Base-by-base conservation (phyloP, 2,113 vertebrate species). In the Calcarius ornatus region DNA sequence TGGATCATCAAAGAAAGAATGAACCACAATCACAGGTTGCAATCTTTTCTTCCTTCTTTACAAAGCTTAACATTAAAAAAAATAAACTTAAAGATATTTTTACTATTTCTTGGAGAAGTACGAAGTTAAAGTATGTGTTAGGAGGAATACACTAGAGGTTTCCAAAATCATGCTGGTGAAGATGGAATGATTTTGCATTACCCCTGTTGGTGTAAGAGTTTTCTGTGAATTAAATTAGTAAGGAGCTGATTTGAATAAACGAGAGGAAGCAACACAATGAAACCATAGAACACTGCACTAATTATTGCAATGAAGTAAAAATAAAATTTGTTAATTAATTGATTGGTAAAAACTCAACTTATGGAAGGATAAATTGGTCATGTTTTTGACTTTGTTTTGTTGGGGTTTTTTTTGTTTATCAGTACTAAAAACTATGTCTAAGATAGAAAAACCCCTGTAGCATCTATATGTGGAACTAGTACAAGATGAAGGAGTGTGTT, bases 341-440 rank as follows among this genome's bases (percentile, higher is more conserved):
- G 60, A 40, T 5, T 21, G 13, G 5, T 65, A 65, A 30, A 6
- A 45, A 70, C 15, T 77, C 14, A 43, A 45, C 69, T 61, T 43
- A 31, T 19, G 12, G 16, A 71, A 76, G 45, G 28, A 73, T 37
- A 73, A 65, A 81, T 20, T 2, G 0, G 18, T 51, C 33, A 22
- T 10, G 15, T 0, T 60, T 73, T 38, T 23, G 5, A n/a, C 7
- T 4, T 1, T 30, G 10, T 15, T 12, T 1, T 25, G 4, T 17
- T 17, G 18, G 1, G 1, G 24, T 21, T 59, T 38, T 11, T 5
- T 12, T 27, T 27, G 14, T 71, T 81, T 13, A 43, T n/a, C 24
- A 48, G 2, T 59, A 50, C 35, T 54, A 66, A 81, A 86, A 88
- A 11, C n/a, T 89, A 42, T 6, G 12, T 25, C 35, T 50, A 80